These are phyloP conservation scores for Pseudanteris insignis DNA, from an alignment of 2,888 invertebrate species.

Conservation along the genomic window DNA sequence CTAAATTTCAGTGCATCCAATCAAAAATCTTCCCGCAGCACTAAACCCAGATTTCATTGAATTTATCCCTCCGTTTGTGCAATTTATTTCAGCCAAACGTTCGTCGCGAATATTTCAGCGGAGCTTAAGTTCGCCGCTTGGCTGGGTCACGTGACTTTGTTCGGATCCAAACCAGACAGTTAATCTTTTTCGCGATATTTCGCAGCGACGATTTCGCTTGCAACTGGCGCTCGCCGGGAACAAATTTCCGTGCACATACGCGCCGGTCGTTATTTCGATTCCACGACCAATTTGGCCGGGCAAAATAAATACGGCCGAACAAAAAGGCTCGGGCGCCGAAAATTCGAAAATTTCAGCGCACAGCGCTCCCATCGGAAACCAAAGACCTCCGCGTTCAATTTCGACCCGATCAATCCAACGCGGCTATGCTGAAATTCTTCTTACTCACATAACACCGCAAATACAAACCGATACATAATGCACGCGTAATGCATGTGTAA, in stretches of 20 bases:
- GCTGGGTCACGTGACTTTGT: no score
- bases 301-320: slow-evolving; percentile 26
- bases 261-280: slow-evolving; percentile 8
- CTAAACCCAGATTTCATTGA: no score
- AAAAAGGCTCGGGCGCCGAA: slow-evolving; percentile 29
- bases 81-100: no score
- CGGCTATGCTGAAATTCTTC: slow-evolving; percentile 57
- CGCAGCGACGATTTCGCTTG: not conserved
- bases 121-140: no score
- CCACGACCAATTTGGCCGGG: slow-evolving; percentile 5
- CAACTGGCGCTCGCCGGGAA: not conserved
- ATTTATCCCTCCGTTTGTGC: no score
- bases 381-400: slow-evolving; percentile 56
- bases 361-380: slow-evolving; percentile 55
- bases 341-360: slow-evolving; percentile 51
- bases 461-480: slow-evolving; percentile 38
- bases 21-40: no score
- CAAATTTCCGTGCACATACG: not conserved
- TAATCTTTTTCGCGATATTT: slow-evolving; percentile 9
- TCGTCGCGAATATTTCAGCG: no score
- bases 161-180: no score
- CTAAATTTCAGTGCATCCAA: no score
- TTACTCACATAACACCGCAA: slow-evolving; percentile 46
- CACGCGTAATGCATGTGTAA: slow-evolving; percentile 34
- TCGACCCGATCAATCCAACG: slow-evolving; percentile 54